These are phyloP conservation scores for Microlaimidae sp. DNA, from an alignment of 2,888 invertebrate genomes.

Conservation along the genomic window DNA sequence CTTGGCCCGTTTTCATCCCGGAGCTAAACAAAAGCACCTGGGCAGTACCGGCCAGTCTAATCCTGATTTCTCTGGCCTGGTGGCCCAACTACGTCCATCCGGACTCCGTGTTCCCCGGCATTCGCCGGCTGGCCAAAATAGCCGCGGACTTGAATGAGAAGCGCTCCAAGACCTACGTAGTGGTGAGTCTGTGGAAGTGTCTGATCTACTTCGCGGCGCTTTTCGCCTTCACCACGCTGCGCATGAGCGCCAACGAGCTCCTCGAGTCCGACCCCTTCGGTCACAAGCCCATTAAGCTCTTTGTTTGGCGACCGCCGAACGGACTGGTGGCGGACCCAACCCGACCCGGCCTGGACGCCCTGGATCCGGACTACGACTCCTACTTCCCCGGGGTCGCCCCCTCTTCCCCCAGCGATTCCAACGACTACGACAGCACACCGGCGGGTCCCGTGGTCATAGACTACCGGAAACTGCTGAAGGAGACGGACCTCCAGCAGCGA, in stretches of 20 bases:
- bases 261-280: constrained; percentile 30
- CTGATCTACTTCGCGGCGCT: constrained; percentile 57
- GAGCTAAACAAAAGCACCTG: constrained; percentile 44
- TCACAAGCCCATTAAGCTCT: constrained; percentile 29
- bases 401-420: neutral
- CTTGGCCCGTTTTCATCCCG: constrained; percentile 53
- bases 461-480: neutral
- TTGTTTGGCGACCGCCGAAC: constrained; percentile 18
- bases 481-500: neutral
- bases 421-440: neutral
- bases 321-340: no score
- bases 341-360: no score
- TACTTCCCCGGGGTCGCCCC: neutral
- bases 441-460: neutral
- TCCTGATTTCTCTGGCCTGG: constrained; percentile 63
- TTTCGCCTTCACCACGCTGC: constrained; percentile 47
- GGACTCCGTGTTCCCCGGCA: constrained; percentile 54
- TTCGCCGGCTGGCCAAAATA: constrained; percentile 26
- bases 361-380: neutral
- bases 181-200: constrained; percentile 80
- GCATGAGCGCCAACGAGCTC: constrained; percentile 43
- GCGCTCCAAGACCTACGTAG: constrained; percentile 72
- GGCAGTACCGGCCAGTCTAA: constrained; percentile 65
- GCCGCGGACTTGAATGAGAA: constrained; percentile 51
- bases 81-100: constrained; percentile 92